Percentiles rank a stretch among this genome's conserved stretches.
phyloP scores from a whole-genome alignment of 1,140 invertebrate species.

The Eumeta japonica region DNA sequence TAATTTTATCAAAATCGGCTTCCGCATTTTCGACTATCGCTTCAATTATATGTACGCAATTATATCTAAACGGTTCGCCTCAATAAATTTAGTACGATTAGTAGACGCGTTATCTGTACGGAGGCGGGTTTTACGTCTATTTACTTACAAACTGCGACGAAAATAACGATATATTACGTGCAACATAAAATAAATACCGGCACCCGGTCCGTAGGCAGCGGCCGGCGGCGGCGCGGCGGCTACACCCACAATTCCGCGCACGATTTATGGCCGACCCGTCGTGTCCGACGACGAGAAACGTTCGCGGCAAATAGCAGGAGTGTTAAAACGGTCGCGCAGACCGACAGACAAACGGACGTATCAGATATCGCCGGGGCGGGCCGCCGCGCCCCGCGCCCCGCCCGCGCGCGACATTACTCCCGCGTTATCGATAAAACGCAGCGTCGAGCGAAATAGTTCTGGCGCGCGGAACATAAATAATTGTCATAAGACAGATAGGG shows the following conservation, averaged over 20 bases:
- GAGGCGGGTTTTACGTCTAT: no score
- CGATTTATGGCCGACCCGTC: conserved; percentile 52
- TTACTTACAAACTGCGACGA: no score
- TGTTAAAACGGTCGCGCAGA: conserved; percentile 50
- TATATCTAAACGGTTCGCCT: no score
- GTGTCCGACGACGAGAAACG: conserved; percentile 47
- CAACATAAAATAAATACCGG: conserved; percentile 36
- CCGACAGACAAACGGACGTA: conserved; percentile 53
- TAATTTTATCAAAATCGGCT: no score
- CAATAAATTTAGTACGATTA: no score
- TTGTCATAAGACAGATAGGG: conserved; percentile 52
- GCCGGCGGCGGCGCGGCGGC: conserved; percentile 35
- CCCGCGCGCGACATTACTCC: conserved; percentile 47
- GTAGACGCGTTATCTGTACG: no score
- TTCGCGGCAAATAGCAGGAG: conserved; percentile 50
- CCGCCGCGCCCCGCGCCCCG: conserved; percentile 45
- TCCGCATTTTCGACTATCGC: no score
- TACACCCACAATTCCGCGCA: conserved; percentile 50
- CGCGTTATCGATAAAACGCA: conserved; percentile 53
- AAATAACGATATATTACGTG: conserved; percentile 29
- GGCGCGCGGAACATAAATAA: conserved; percentile 50
- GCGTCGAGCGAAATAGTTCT: conserved; percentile 52
- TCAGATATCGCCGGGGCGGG: conserved; percentile 51
- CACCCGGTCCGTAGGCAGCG: conserved; percentile 30
- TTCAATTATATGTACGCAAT: no score